Conservation (phyloP, 1,140 invertebrate species). For the Diprion similis region DNA sequence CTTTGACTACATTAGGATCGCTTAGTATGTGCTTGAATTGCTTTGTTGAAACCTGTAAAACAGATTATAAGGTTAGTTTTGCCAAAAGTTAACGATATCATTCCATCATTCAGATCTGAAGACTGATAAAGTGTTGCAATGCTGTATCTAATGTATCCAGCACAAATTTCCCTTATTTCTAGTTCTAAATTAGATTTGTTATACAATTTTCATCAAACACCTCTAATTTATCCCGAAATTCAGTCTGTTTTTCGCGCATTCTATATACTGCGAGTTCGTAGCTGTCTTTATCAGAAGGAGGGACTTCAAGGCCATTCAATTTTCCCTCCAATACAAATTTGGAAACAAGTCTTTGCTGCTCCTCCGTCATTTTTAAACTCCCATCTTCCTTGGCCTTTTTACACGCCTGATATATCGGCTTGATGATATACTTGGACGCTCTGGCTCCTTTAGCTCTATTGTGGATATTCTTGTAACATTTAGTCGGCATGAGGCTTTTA, state of each 20-base stretch:
- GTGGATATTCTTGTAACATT: slow-evolving; percentile 77
- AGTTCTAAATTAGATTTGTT: neutral
- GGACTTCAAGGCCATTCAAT: slow-evolving; percentile 77
- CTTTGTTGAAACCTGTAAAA: slow-evolving; percentile 62
- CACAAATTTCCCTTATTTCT: no score
- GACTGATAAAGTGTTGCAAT: neutral
- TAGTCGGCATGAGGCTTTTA: slow-evolving; percentile 78
- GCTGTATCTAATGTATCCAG: neutral
- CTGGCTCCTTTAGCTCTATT: slow-evolving; percentile 72
- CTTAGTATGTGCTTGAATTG: slow-evolving; percentile 72
- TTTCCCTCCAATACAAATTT: slow-evolving; percentile 84
- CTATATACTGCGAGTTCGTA: slow-evolving; percentile 61
- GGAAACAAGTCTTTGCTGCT: slow-evolving; percentile 74
- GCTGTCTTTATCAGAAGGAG: slow-evolving; percentile 48
- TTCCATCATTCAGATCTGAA: neutral
- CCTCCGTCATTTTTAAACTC: slow-evolving; percentile 67
- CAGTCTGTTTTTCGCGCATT: slow-evolving; percentile 58
- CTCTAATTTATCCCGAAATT: slow-evolving; percentile 71
- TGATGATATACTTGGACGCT: slow-evolving; percentile 71
- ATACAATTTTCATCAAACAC: slow-evolving; percentile 21
- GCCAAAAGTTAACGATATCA: neutral
- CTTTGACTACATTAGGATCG: slow-evolving; percentile 70
- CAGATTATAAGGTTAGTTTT: slow-evolving; percentile 16
- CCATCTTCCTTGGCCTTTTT: slow-evolving; percentile 65
- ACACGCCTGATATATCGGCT: slow-evolving; percentile 72